Evolutionary conservation across 2,797 vertebrate species (phyloP), one percentile per base, ranked within the genome.

Genomic region (Poecilia wingei): DNA sequence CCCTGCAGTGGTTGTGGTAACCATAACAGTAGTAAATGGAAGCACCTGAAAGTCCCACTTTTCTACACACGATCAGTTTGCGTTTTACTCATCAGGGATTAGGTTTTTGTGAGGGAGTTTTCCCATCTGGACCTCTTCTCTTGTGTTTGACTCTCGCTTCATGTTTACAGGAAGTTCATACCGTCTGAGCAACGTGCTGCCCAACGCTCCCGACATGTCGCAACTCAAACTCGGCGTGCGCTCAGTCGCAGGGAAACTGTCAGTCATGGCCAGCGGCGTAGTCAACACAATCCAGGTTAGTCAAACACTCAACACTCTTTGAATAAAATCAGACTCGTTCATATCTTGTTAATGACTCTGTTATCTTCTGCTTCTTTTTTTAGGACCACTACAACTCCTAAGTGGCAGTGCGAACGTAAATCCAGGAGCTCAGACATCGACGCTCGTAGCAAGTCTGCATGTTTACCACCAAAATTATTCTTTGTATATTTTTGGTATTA

Each of bases 211-310:
- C 0, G 98, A 99, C 94, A 98, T 99, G 96, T 85, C 96, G 0
- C 97, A 98, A 90, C 96, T 99, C 82, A 98, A 96, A 91, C 96
- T 97, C 64, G 98, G 98, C 0, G 97, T 99, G 45, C 95, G 96
- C 75, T 97, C 97, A 0, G 97, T 99, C 0, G 98, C 98, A 0
- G 98, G 98, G 20, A 98, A 95, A 71, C 97, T 99, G 47, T 99
- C 98, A 0, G 97, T 98, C 71, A 97, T 99, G 91, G 98, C 98
- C 81, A 99, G 97, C 14, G 98, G 98, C 0, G 98, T 99, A 2
- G 97, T 99, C 91, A 97, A 92, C 47, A 95, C 98, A 13, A 98
- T 99, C 88, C 98, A 99, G 97, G 98, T 99, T 1, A 78, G 91
- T 87, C 41, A n/a, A 33, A 73, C 64, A 73, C 3, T 2, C 1